phyloP scores from a whole-genome alignment of 2,113 vertebrate genomes.

The Aptenodytes patagonicus region DNA sequence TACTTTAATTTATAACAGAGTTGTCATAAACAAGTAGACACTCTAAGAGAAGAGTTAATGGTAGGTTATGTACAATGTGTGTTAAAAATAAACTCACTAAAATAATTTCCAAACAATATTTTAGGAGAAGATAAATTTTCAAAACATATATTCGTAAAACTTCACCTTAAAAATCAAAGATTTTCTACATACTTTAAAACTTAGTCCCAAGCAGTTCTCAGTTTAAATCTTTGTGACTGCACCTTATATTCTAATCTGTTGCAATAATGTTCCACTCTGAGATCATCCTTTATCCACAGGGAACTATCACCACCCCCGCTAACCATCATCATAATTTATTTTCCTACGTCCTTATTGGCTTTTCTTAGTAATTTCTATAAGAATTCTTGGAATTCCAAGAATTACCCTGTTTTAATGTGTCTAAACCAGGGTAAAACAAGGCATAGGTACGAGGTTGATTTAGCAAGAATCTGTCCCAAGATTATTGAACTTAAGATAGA shows the following conservation, averaged over 20 bases:
- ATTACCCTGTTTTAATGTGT: too few relatives aligned
- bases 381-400: not conserved
- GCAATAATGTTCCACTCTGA: not conserved
- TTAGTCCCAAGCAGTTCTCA: not conserved
- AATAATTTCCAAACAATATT: not conserved
- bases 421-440: not conserved
- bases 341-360: not conserved
- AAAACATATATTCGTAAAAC: not conserved
- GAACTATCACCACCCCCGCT: not conserved
- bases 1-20: not conserved
- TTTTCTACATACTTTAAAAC: not conserved
- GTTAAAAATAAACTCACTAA: not conserved
- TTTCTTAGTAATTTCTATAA: not conserved
- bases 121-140: not conserved
- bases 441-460: not conserved
- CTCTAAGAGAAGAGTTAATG: not conserved
- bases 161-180: not conserved
- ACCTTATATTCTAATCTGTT: not conserved
- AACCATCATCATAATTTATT: not conserved
- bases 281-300: not conserved
- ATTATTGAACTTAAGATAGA: not conserved
- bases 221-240: not conserved
- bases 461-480: not conserved
- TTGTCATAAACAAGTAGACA: not conserved
- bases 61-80: not conserved